Base-by-base conservation (phyloP, 2,888 invertebrate genomes). In the Tenthredo distinguenda region DNA sequence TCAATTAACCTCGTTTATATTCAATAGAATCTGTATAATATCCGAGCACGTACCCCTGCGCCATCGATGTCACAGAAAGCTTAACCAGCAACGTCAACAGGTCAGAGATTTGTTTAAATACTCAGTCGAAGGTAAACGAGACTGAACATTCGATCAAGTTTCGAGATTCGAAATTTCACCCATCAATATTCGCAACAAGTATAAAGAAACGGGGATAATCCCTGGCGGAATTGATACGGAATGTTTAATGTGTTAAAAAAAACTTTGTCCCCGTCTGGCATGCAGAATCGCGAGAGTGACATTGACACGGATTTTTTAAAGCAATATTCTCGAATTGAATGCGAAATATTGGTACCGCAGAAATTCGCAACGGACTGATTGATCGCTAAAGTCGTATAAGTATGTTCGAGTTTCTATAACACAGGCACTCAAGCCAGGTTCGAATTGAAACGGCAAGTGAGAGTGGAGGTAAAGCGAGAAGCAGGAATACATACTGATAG, bases 1-100 rank as follows among this genome's bases (percentile, higher is more conserved):
- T 68, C 83, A 83, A 83, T 83, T 83, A 83, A 68, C 68, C 31
- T 47, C 50, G 47, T 43, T 83, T 71, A 34, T 71, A 55, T 83
- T 68, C 47, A 68, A 43, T 68, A 65, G 83, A 68, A 83, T 26
- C 68, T 68, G 21, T 77, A 55, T 62, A 68, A 12, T 68, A 18
- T 6, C 50, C 7, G 15, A 31, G 3, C 43, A 7, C 21, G 26
- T 21, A 37, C 21, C 31, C 21, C 21, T 12, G 21, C 1, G 12
- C 77, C 50, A 3, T 50, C 77, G 31, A 77, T 31, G 6, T 12
- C 31, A 26, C 6, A 2, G 9, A 77, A 77, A 55, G 55, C 50
- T 12, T 34, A 34, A 37, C n/a, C 6, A 15, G 9, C 5, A 9
- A 37, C 18, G n/a, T n/a, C 34, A 71, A 71, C 71, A 40, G n/a